Conservation (phyloP, 1,140 invertebrate species). For the Dufourea novaeangliae region DNA sequence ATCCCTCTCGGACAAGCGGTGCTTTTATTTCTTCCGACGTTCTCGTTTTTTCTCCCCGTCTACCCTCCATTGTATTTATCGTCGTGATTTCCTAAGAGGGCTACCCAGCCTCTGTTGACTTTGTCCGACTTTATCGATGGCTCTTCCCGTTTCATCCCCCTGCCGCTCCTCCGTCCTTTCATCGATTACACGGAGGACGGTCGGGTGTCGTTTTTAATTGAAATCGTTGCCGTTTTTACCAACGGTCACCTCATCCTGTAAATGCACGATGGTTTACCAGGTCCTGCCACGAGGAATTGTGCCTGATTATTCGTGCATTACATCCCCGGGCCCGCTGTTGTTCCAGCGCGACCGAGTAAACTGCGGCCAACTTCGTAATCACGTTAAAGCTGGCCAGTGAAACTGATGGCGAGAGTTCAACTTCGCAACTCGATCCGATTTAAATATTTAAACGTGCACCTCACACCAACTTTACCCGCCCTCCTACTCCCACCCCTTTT, state of each 20-base stretch:
- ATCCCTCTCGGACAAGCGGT: no score
- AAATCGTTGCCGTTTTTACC: not conserved
- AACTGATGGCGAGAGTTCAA: conserved; percentile 38
- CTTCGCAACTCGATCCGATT: conserved; percentile 43
- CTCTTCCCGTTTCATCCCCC: not conserved
- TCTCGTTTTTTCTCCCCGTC: not conserved
- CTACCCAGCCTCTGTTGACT: not conserved
- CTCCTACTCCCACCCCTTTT: not conserved
- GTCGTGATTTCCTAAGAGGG: conserved; percentile 26
- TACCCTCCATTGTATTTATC: conserved; percentile 20
- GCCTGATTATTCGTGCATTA: conserved; percentile 32
- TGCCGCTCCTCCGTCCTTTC: not conserved
- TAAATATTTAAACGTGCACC: conserved; percentile 39
- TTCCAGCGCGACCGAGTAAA: conserved; percentile 16
- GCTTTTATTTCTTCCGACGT: not conserved
- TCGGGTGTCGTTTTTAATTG: conserved; percentile 14
- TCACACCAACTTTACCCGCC: no score
- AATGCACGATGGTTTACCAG: no score
- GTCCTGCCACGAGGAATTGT: not conserved
- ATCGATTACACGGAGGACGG: not conserved
- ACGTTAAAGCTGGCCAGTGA: conserved; percentile 35
- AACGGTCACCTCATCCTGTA: no score
- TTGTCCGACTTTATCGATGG: not conserved
- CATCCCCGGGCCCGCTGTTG: conserved; percentile 18
- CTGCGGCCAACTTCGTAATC: conserved; percentile 42